phyloP scores from a whole-genome alignment of 2,888 invertebrate species.

The Latrodectus elegans region DNA sequence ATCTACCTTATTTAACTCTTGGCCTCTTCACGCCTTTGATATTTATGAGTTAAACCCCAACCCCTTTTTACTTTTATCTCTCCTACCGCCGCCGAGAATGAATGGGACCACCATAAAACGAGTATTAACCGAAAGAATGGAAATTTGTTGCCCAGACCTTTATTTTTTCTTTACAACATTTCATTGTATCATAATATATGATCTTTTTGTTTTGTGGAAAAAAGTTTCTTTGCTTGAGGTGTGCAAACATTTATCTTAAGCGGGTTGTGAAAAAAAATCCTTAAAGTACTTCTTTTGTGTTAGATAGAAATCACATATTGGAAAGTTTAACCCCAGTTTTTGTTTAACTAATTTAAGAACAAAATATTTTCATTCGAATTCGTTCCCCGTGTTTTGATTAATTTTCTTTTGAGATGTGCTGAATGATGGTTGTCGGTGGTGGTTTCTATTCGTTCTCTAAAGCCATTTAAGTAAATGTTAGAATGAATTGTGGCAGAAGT shows the following conservation, averaged over 20 bases:
- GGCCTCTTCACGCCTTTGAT: constrained; percentile 41
- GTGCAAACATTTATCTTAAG: background rate
- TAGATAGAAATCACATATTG: background rate
- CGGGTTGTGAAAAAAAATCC: background rate
- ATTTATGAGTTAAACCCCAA: constrained; percentile 34
- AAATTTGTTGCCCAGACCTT: background rate
- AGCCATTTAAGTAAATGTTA: no score
- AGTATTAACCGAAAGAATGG: background rate
- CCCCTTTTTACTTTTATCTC: constrained; percentile 37
- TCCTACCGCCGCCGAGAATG: constrained; percentile 11
- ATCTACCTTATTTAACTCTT: constrained; percentile 9
- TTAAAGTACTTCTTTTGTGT: background rate
- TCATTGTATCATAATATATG: background rate
- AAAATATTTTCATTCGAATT: background rate
- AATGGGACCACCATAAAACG: constrained; percentile 48
- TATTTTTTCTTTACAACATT: background rate
- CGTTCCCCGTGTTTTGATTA: background rate
- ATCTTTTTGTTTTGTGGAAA: background rate
- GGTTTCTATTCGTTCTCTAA: no score
- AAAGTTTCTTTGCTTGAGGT: background rate
- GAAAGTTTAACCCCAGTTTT: background rate
- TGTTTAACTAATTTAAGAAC: background rate
- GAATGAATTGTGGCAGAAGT: no score
- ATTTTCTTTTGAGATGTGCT: no score
- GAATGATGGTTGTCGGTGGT: no score